Conservation (phyloP, 2,797 vertebrate species). For the Moxostoma hubbsi region DNA sequence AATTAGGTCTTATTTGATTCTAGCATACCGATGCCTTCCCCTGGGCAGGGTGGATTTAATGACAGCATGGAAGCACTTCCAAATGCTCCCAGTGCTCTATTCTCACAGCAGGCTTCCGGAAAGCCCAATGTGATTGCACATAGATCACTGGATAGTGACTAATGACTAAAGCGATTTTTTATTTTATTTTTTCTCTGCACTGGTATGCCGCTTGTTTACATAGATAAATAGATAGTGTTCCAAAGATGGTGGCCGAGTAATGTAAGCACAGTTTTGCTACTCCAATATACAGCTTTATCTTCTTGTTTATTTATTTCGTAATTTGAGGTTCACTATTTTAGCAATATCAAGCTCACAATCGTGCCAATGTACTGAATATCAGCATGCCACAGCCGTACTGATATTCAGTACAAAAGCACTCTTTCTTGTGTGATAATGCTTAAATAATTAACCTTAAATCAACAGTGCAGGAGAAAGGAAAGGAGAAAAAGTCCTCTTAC, state of each 20-base stretch:
- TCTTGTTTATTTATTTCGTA: too few species aligned
- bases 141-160: slow-evolving; percentile 23
- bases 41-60: slow-evolving; percentile 42
- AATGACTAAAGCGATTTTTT: slow-evolving; percentile 32
- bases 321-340: too few species aligned
- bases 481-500: background rate
- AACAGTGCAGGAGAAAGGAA: slow-evolving; percentile 10
- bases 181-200: background rate
- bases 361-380: too few species aligned
- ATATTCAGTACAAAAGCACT: background rate
- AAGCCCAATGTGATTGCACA: slow-evolving; percentile 12
- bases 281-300: too few species aligned
- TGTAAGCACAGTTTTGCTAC: too few species aligned
- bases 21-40: slow-evolving; percentile 47
- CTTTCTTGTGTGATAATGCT: too few species aligned
- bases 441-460: background rate
- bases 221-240: too few species aligned
- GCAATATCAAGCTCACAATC: too few species aligned
- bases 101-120: slow-evolving; percentile 15
- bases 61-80: slow-evolving; percentile 28
- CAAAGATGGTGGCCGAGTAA: too few species aligned
- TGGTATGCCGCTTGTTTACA: too few species aligned
- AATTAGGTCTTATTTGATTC: slow-evolving; percentile 32
- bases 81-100: slow-evolving; percentile 4
- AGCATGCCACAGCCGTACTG: background rate